Conservation (phyloP, 2,888 invertebrate genomes). For the Allolobophora icterica region DNA sequence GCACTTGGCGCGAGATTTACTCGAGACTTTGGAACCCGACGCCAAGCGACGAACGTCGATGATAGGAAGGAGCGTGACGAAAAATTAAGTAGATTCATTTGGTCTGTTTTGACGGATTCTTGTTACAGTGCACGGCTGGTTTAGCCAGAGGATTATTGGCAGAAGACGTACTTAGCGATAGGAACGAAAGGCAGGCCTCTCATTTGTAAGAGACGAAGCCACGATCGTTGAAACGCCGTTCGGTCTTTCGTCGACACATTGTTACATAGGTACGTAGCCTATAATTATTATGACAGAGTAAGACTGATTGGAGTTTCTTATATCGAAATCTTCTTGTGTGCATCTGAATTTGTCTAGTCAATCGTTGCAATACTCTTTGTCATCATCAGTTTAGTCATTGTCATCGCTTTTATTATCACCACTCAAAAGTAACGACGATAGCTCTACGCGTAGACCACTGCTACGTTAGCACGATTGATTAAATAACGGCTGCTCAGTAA, state of each 20-base stretch:
- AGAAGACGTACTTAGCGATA: neutral
- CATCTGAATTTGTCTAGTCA: neutral
- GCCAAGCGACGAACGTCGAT: neutral
- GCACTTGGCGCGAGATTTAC: constrained; percentile 10
- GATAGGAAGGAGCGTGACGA: neutral
- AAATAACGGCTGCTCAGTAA: too few species aligned
- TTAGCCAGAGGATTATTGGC: neutral
- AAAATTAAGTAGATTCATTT: neutral
- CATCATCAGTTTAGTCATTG: neutral
- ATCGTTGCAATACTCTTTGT: neutral
- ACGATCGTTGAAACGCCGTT: neutral
- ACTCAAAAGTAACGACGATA: too few species aligned
- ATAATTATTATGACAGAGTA: too few species aligned
- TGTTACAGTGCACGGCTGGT: neutral
- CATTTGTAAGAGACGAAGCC: neutral
- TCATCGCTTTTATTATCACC: neutral
- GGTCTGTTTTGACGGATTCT: neutral
- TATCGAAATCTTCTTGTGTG: neutral
- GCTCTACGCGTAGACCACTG: too few species aligned
- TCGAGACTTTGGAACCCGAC: neutral
- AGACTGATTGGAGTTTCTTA: too few species aligned
- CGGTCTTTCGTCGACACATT: neutral
- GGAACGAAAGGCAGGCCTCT: neutral
- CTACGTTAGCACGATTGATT: too few species aligned
- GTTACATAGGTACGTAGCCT: too few species aligned